phyloP scores from a whole-genome alignment of 2,888 invertebrate species.

The Pemphredon lugubris region DNA sequence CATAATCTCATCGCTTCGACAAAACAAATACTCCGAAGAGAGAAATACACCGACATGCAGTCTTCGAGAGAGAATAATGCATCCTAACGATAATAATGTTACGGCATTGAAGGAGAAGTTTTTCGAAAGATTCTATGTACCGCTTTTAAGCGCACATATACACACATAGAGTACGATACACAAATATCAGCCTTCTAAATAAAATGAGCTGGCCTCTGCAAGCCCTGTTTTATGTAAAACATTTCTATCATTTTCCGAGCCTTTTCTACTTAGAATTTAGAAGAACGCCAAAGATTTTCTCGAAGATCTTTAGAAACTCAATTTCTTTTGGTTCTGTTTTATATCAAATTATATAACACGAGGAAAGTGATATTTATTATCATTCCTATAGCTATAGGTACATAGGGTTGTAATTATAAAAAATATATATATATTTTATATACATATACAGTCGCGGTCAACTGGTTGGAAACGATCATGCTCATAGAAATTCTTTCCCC shows the following conservation, averaged over 20 bases:
- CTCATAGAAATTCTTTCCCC: too few relatives aligned
- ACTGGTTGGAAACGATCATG: too few relatives aligned
- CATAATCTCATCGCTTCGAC: background rate
- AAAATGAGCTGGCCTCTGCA: slow-evolving; percentile 62
- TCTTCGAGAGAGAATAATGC: slow-evolving; percentile 2
- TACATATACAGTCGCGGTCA: too few relatives aligned
- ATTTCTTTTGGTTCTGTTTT: too few relatives aligned
- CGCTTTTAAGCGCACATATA: slow-evolving; percentile 37
- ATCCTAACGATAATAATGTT: slow-evolving; percentile 10
- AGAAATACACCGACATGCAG: background rate
- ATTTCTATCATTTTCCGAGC: slow-evolving; percentile 17
- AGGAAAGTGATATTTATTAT: too few relatives aligned
- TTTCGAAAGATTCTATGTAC: slow-evolving; percentile 33
- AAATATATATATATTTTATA: too few relatives aligned
- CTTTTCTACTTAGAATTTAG: background rate
- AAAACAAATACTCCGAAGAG: background rate
- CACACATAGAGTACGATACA: slow-evolving; percentile 45
- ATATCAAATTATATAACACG: too few relatives aligned
- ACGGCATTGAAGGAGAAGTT: slow-evolving; percentile 17
- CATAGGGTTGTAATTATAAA: too few relatives aligned
- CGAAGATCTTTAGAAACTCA: too few relatives aligned
- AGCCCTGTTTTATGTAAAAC: slow-evolving; percentile 57
- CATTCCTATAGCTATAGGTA: too few relatives aligned
- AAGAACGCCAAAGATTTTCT: too few relatives aligned
- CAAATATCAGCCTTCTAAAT: slow-evolving; percentile 53